Evolutionary conservation across 1,140 invertebrate species (phyloP).

Genomic region (Sogatella furcifera): DNA sequence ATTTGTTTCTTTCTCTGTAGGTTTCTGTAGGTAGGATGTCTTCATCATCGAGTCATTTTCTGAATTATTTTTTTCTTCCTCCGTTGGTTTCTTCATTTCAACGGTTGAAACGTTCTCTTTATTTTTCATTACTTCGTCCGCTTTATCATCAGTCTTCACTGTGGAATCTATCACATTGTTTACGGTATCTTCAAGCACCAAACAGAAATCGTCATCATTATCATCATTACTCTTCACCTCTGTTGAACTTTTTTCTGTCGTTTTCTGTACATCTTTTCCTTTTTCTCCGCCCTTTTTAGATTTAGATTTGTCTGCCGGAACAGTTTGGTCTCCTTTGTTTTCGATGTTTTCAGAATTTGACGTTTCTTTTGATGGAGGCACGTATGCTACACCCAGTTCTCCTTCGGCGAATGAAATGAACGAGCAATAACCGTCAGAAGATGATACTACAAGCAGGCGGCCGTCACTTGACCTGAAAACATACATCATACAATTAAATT

Average conservation of each 20-base stretch:
- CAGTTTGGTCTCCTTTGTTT: not conserved
- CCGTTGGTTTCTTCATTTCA: not conserved
- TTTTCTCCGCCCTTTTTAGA: not conserved
- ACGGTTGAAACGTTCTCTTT: not conserved
- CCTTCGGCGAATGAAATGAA: constrained; percentile 69
- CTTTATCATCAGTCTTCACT: constrained; percentile 24
- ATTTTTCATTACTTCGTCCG: too few relatives aligned
- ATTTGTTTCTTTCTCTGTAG: constrained; percentile 8
- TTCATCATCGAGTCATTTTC: not conserved
- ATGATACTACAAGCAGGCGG: constrained; percentile 67
- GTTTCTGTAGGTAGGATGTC: not conserved
- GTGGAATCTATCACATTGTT: not conserved
- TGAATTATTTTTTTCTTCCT: constrained; percentile 9
- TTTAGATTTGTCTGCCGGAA: not conserved
- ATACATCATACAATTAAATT: not conserved
- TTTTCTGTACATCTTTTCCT: not conserved
- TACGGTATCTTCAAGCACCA: constrained; percentile 6
- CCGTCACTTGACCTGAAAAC: constrained; percentile 68
- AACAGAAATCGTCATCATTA: constrained; percentile 9
- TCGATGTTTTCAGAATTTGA: constrained; percentile 16
- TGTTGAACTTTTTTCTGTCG: not conserved
- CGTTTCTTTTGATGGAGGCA: not conserved
- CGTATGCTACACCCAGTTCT: constrained; percentile 69
- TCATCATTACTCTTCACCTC: not conserved
- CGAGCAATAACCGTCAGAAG: constrained; percentile 93